Evolutionary conservation across 2,113 vertebrate species (phyloP).

Genomic region (Nibea albiflora): DNA sequence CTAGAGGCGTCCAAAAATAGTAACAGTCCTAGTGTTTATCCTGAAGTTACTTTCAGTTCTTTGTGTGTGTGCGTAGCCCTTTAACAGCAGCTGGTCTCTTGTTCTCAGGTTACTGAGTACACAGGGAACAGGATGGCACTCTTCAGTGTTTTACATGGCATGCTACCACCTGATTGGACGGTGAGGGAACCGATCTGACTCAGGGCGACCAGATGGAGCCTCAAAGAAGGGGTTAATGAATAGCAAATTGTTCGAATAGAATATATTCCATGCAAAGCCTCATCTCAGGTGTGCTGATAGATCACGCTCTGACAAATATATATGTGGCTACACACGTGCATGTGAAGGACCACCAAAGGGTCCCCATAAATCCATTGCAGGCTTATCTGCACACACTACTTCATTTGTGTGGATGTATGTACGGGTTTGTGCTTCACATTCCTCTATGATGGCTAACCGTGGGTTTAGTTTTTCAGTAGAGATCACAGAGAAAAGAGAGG

Average conservation of each 20-base stretch:
- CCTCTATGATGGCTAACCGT: not conserved
- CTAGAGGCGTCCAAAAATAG: too few species aligned
- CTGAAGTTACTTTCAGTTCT: not conserved
- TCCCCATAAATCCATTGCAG: not conserved
- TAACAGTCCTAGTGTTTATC: too few species aligned
- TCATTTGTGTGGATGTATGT: not conserved
- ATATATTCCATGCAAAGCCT: not conserved
- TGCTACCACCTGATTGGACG: not conserved
- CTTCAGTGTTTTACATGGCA: constrained; percentile 15
- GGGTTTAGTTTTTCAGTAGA: not conserved
- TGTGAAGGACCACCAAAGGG: not conserved
- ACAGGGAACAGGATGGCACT: constrained; percentile 12
- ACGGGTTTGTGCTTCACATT: not conserved
- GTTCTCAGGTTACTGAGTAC: constrained; percentile 38
- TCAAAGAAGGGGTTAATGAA: not conserved
- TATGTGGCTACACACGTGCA: not conserved
- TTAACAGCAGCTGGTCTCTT: constrained; percentile 13
- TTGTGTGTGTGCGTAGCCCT: not conserved
- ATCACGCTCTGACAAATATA: not conserved
- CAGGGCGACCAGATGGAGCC: not conserved
- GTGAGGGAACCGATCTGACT: not conserved
- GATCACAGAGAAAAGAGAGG: not conserved
- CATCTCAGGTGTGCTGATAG: not conserved
- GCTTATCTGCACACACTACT: not conserved
- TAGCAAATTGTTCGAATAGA: not conserved